Evolutionary conservation across 2,888 invertebrate species (phyloP), one percentile per base, ranked within the genome.

Genomic region (Chalcis sispes): DNA sequence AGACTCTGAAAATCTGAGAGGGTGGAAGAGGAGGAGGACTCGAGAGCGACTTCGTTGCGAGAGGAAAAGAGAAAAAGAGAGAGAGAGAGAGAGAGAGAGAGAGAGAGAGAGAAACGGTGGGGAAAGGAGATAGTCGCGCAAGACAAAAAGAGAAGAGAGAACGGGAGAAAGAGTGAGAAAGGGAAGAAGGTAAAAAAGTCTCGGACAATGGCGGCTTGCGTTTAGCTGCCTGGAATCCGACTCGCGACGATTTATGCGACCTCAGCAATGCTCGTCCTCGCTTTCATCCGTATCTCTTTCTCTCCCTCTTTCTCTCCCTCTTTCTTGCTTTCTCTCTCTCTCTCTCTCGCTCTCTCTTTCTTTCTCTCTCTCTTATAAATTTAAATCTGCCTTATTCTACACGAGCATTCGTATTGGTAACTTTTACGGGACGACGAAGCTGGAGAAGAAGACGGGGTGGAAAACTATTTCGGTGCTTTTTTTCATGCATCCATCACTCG

Each of bases 171-270:
- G 27, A 54, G 20, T 15, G 42, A 2, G 61, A 18, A 29, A 46
- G 46, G 27, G 42, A n/a, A 20, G 20, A 23, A 25, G 18, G 29
- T 36, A 66, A 83, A 85, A 84, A 86, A 84, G 82, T 82, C 81
- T 71, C 81, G 86, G 83, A 87, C 87, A 87, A 86, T 86, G 85
- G 85, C 84, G 84, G 84, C 81, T 85, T 77, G 83, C 85, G 83
- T 86, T 85, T 82, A 83, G 83, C 82, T 84, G 85, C 85, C 82
- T 85, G 85, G 86, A 86, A 86, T 86, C 85, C 85, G 85, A 86
- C 85, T 85, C 83, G 82, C 64, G 83, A 87, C 84, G 86, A 86
- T 87, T 87, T 87, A 87, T 87, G 85, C 85, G 84, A 84, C 82
- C 84, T 84, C 85, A 82, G 81, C 20, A 20, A 36, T 32, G 32